Conservation (phyloP, 1,140 invertebrate species). For the Macrobrachium rosenbergii region DNA sequence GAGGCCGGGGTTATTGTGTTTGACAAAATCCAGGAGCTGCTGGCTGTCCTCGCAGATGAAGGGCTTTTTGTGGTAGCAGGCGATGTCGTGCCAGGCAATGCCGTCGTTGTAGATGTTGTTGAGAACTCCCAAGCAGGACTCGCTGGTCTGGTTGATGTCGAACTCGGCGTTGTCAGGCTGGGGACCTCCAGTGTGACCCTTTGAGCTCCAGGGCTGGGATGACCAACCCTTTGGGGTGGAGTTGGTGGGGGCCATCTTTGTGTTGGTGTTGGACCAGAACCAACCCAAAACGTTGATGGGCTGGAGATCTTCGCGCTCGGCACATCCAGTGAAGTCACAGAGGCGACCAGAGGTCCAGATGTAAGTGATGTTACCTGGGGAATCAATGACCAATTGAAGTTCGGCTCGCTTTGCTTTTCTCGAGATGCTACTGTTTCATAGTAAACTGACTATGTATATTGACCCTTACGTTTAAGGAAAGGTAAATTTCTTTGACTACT, state of each 20-base stretch:
- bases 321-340: conserved; percentile 94
- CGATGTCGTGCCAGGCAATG: conserved; percentile 92
- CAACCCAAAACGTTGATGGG: conserved; percentile 88
- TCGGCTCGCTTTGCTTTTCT: too few relatives aligned
- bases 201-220: conserved; percentile 86
- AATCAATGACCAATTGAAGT: not conserved
- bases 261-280: conserved; percentile 93
- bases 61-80: conserved; percentile 92
- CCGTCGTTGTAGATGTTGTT: conserved; percentile 94
- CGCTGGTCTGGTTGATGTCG: conserved; percentile 89
- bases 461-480: too few relatives aligned
- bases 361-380: conserved; percentile 86
- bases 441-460: too few relatives aligned
- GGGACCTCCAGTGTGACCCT: conserved; percentile 87
- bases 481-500: too few relatives aligned
- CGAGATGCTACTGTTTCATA: too few relatives aligned
- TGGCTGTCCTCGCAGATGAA: conserved; percentile 87
- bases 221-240: conserved; percentile 74
- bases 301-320: conserved; percentile 85
- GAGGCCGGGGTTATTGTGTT: too few relatives aligned
- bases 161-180: conserved; percentile 94
- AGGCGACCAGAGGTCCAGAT: conserved; percentile 92
- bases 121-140: conserved; percentile 84
- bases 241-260: conserved; percentile 89
- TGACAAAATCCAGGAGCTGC: conserved; percentile 5